Evolutionary conservation across 2,888 invertebrate species (phyloP), one percentile per base, ranked within the genome.

Genomic region (Apotomis capreana): DNA sequence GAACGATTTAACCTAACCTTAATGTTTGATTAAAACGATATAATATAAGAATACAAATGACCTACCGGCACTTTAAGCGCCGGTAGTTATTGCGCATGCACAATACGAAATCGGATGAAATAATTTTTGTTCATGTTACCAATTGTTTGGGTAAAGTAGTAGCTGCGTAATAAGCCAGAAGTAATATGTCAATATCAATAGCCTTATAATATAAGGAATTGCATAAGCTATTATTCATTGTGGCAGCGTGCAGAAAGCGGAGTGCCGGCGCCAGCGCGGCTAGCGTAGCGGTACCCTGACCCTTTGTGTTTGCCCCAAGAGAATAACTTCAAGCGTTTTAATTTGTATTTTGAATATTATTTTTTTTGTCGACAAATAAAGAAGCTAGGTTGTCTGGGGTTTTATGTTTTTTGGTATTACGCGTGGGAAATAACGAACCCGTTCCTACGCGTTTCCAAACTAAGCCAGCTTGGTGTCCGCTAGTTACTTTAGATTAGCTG

Each of bases 201-300:
- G 44, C 4, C 51, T 55, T 68, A 68, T 63, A 58, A 57, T 36
- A 51, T 69, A 70, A 75, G 58, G 40, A 64, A 68, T 74, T 74
- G 74, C 77, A 76, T 76, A 76, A 77, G 64, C 75, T 58, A 67
- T 78, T 80, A 80, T 79, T 81, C 78, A 79, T 81, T 81, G 79
- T 75, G 49, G 61, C 57, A 49, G 60, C 59, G 61, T 70, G 68
- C 74, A 74, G 71, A 71, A 71, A 68, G 71, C 63, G 68, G 62
- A 71, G 51, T 51, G 68, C 78, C 81, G 88, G 88, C 89, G 88
- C 87, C 89, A 83, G 72, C 76, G 77, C 80, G 89, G 86, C 89
- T 89, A 80, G 82, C 81, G 88, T 89, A 89, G 89, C 89, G 89
- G 89, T 89, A 88, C 84, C 83, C 79, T 88, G 89, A 89, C 89